phyloP scores from a whole-genome alignment of 2,113 vertebrate species.

The Eulemur rufifrons region DNA sequence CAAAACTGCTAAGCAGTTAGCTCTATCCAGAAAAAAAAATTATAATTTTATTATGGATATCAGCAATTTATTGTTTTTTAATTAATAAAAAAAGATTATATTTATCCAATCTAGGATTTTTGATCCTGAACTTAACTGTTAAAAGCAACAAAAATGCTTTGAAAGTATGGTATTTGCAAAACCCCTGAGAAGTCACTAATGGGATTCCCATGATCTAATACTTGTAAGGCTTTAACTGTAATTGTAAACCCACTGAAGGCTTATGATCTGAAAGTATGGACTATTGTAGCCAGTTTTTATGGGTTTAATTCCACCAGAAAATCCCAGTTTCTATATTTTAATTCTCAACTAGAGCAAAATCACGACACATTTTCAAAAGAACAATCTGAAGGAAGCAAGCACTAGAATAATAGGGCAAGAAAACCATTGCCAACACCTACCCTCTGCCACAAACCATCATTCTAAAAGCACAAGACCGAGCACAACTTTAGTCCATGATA shows the following conservation, averaged over 20 bases:
- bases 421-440: not conserved
- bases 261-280: slow-evolving; percentile 61
- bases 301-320: slow-evolving; percentile 68
- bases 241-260: slow-evolving; percentile 40
- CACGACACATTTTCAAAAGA: not conserved
- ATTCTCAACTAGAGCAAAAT: slow-evolving; percentile 66
- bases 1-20: slow-evolving; percentile 35
- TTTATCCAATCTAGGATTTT: slow-evolving; percentile 39
- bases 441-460: not conserved
- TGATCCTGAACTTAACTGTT: slow-evolving; percentile 46
- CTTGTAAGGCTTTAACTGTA: slow-evolving; percentile 34
- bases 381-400: not conserved
- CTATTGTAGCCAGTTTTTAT: slow-evolving; percentile 43
- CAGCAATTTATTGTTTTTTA: slow-evolving; percentile 14
- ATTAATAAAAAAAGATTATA: slow-evolving; percentile 13
- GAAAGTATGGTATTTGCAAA: slow-evolving; percentile 63
- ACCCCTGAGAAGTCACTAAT: slow-evolving; percentile 51
- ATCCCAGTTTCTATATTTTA: slow-evolving; percentile 68
- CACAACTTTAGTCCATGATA: not conserved
- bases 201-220: slow-evolving; percentile 60
- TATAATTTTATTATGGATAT: not conserved
- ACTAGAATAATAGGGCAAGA: not conserved
- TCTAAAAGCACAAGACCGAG: not conserved
- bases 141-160: slow-evolving; percentile 60
- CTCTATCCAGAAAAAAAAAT: not conserved